These are phyloP conservation scores for Chaunax sp. DNA, from an alignment of 2,797 vertebrate genomes.

Conservation along the genomic window DNA sequence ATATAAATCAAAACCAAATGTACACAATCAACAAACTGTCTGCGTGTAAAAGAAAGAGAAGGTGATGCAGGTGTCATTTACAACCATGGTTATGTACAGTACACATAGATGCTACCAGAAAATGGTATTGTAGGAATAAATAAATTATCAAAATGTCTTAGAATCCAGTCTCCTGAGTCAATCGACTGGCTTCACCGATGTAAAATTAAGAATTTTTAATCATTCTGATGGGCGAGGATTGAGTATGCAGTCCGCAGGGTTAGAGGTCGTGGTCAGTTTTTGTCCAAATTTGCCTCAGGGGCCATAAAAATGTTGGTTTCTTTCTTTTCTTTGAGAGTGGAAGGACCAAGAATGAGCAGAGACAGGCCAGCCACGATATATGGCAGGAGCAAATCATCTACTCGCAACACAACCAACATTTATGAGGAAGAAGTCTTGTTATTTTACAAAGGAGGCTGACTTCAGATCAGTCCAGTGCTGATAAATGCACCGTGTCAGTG, in stretches of 20 bases:
- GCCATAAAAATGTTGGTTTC: not conserved
- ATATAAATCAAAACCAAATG: constrained; percentile 76
- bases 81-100: constrained; percentile 69
- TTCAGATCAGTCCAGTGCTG: constrained; percentile 44
- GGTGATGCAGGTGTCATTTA: constrained; percentile 57
- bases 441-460: constrained; percentile 43
- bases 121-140: constrained; percentile 45
- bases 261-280: not conserved
- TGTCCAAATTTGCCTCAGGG: not conserved
- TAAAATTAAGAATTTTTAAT: not conserved
- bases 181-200: not conserved
- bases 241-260: not conserved
- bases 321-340: not conserved
- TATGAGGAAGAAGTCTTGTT: constrained; percentile 26
- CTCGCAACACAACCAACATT: constrained; percentile 51
- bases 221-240: not conserved
- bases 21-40: constrained; percentile 44
- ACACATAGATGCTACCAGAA: constrained; percentile 48
- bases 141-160: constrained; percentile 26
- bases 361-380: constrained; percentile 29
- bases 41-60: not conserved
- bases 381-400: constrained; percentile 45
- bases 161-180: no score
- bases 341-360: not conserved
- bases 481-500: constrained; percentile 66